Conservation (phyloP, 2,797 vertebrate genomes). For the Typhlichthys subterraneus region DNA sequence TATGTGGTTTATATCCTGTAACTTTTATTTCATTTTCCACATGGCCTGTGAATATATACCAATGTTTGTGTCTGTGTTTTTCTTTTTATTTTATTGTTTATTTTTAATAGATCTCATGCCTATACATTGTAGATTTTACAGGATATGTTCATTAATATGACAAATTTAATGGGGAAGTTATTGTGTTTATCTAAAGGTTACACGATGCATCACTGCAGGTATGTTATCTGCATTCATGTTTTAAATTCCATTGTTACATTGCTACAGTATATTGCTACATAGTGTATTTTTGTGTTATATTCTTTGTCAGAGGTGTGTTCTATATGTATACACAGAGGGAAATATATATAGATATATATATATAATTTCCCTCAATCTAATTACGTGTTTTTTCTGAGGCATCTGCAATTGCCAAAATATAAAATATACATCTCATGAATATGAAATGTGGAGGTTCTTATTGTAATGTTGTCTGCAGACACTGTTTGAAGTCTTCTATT, state of each 20-base stretch:
- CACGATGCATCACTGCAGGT: slow-evolving; percentile 31
- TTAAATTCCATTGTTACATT: slow-evolving; percentile 65
- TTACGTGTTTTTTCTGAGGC: too few relatives aligned
- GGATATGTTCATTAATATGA: slow-evolving; percentile 71
- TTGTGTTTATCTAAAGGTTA: slow-evolving; percentile 39
- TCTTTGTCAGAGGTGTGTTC: slow-evolving; percentile 39
- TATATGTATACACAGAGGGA: background rate
- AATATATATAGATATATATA: too few relatives aligned
- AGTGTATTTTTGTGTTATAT: slow-evolving; percentile 56
- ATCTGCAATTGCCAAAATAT: too few relatives aligned
- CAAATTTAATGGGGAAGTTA: slow-evolving; percentile 51
- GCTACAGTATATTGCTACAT: slow-evolving; percentile 49
- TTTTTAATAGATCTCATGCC: slow-evolving; percentile 83
- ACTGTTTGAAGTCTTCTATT: too few relatives aligned
- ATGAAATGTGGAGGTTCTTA: too few relatives aligned
- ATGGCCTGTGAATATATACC: slow-evolving; percentile 76
- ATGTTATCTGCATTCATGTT: slow-evolving; percentile 45
- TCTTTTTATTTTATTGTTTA: slow-evolving; percentile 47
- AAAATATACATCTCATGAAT: too few relatives aligned
- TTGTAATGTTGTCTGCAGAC: too few relatives aligned
- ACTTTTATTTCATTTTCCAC: slow-evolving; percentile 53
- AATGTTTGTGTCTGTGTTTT: slow-evolving; percentile 69
- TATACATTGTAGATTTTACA: slow-evolving; percentile 72
- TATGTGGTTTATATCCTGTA: too few relatives aligned
- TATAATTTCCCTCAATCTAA: too few relatives aligned